Evolutionary conservation across 2,113 vertebrate genomes (phyloP).

Genomic region (Cygnus buccinator): DNA sequence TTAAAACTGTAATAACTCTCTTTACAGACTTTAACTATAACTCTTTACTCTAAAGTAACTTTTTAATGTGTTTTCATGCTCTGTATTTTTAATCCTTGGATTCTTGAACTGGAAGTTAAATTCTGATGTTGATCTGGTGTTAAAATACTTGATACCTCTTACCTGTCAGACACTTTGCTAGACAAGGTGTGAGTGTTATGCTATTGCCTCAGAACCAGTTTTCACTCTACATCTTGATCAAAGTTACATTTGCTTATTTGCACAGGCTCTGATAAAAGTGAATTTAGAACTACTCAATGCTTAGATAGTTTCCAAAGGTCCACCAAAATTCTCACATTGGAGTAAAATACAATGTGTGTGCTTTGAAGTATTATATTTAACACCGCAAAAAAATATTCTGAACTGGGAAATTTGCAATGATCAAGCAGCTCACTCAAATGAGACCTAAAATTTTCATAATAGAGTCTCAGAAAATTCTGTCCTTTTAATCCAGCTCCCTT

Average conservation of each 20-base stretch:
- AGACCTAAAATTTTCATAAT: not conserved
- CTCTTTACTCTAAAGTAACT: not conserved
- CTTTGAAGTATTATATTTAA: not conserved
- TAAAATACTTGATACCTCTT: not conserved
- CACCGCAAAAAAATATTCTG: not conserved
- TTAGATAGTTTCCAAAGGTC: not conserved
- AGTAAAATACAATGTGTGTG: not conserved
- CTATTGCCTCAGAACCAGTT: not conserved
- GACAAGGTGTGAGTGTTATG: not conserved
- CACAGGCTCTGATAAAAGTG: not conserved
- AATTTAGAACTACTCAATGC: not conserved
- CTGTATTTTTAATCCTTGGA: not conserved
- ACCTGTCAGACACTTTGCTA: not conserved
- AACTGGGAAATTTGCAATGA: not conserved
- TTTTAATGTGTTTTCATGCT: not conserved
- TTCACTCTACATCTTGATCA: not conserved
- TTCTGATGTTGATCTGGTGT: not conserved
- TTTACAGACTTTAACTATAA: not conserved
- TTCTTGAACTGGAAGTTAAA: not conserved
- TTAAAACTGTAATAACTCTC: not conserved
- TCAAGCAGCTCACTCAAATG: not conserved
- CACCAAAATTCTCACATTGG: not conserved
- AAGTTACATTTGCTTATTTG: not conserved
- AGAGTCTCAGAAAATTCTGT: not conserved
- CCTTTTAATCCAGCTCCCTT: conserved; percentile 4